phyloP scores from a whole-genome alignment of 1,140 invertebrate species.

The Drosophila hydei region DNA sequence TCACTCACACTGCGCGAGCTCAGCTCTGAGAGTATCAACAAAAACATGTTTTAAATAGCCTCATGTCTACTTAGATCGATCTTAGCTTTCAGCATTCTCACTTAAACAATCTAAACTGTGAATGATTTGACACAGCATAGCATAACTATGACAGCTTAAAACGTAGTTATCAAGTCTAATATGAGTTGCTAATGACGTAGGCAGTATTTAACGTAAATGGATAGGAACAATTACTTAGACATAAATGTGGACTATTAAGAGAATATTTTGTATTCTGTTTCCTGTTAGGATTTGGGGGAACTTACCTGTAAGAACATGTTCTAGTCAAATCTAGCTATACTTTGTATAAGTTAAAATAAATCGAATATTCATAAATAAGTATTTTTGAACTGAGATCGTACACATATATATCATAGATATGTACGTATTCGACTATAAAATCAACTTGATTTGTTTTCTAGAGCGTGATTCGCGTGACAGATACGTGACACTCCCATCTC shows the following conservation, averaged over 20 bases:
- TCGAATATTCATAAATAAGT: no score
- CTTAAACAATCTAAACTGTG: constrained; percentile 31
- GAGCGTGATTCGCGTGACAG: constrained; percentile 43
- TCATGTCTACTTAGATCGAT: neutral
- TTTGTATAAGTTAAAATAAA: no score
- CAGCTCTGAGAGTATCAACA: no score
- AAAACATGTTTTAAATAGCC: constrained; percentile 1
- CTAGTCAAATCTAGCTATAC: no score
- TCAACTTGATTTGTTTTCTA: neutral
- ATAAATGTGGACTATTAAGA: neutral
- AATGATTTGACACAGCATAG: constrained; percentile 50
- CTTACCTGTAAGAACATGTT: neutral
- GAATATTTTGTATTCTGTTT: constrained; percentile 8
- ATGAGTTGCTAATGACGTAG: constrained; percentile 25
- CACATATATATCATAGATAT: neutral
- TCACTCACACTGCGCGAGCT: no score
- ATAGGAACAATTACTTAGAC: constrained; percentile 39
- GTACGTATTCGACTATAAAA: no score
- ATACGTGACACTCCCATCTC: constrained; percentile 38
- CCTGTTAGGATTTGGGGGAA: constrained; percentile 9
- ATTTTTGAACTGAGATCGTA: no score
- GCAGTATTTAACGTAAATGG: constrained; percentile 42
- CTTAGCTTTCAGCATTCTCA: constrained; percentile 14
- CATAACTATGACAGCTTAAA: constrained; percentile 50
- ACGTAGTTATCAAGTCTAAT: constrained; percentile 53